A percentile compares a stretch with the other conserved stretches of the same genome.
Conservation (phyloP, 2,888 invertebrate genomes). For the Sesia apiformis region DNA sequence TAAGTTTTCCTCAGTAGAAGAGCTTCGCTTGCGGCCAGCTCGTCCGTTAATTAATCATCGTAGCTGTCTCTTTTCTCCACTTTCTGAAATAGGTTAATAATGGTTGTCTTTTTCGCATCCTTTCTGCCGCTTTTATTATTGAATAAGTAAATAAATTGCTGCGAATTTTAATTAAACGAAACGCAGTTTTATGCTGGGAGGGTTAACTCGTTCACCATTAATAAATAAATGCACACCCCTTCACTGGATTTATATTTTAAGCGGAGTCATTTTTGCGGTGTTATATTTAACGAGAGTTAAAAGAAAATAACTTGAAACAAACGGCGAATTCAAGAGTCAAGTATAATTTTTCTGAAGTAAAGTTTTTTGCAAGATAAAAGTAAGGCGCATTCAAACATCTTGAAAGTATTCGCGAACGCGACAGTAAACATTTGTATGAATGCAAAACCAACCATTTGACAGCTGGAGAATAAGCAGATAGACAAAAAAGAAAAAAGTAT, state of each 20-base stretch:
- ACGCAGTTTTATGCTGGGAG: not conserved
- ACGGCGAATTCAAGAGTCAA: not conserved
- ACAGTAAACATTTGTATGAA: slow-evolving; percentile 9
- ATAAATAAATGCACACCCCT: not conserved
- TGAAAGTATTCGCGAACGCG: not conserved
- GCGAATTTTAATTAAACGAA: slow-evolving; percentile 10
- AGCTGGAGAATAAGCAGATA: slow-evolving; percentile 7
- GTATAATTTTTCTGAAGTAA: not conserved
- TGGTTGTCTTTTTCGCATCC: slow-evolving; percentile 49
- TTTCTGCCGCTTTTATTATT: slow-evolving; percentile 45
- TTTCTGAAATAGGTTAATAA: slow-evolving; percentile 58
- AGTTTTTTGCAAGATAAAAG: slow-evolving; percentile 7
- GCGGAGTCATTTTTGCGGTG: not conserved
- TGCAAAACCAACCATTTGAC: slow-evolving; percentile 12
- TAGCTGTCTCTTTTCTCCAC: slow-evolving; percentile 44
- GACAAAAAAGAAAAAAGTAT: slow-evolving; percentile 17
- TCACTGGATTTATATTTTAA: not conserved
- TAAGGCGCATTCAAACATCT: slow-evolving; percentile 19
- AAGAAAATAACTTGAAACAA: not conserved
- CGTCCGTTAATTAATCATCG: slow-evolving; percentile 59
- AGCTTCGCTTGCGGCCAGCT: slow-evolving; percentile 47
- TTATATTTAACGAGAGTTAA: not conserved
- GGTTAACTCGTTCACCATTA: not conserved
- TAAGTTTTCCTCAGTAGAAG: slow-evolving; percentile 50
- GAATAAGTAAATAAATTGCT: slow-evolving; percentile 44